Conservation (phyloP, 37 sponge, comb jelly and placozoan species). For the Oscarella lobularis region DNA sequence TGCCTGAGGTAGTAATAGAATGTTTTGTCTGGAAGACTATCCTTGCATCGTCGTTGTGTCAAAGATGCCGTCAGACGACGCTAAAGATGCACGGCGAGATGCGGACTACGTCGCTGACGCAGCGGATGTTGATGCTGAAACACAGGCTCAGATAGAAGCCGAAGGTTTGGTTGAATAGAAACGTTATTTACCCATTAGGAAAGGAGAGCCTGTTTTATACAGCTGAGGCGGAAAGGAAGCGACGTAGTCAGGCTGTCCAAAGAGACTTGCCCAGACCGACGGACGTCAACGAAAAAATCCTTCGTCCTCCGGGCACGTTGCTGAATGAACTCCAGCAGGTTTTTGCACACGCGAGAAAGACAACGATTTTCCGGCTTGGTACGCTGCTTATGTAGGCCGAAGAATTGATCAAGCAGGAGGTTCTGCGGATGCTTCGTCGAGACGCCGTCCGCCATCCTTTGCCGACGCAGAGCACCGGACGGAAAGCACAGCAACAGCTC, state of each 20-base stretch:
- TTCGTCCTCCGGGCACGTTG: constrained; percentile 18
- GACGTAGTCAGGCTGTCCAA: constrained; percentile 72
- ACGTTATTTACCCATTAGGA: background rate
- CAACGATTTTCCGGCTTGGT: background rate
- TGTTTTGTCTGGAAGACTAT: background rate
- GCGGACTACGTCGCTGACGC: constrained; percentile 10
- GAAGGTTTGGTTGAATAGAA: too few species aligned
- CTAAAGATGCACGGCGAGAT: background rate
- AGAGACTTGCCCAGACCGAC: constrained; percentile 67
- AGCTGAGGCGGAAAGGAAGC: constrained; percentile 53
- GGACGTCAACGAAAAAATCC: constrained; percentile 62
- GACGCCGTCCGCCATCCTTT: constrained; percentile 70
- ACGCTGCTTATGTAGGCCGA: constrained; percentile 43
- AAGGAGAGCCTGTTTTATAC: constrained; percentile 2
- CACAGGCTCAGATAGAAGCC: constrained; percentile 6
- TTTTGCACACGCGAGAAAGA: too few species aligned
- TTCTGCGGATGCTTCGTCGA: constrained; percentile 63
- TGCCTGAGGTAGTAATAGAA: constrained; percentile 72
- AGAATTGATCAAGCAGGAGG: constrained; percentile 84
- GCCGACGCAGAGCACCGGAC: too few species aligned
- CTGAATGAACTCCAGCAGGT: constrained; percentile 13
- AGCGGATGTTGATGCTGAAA: constrained; percentile 14
- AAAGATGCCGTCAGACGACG: too few species aligned
- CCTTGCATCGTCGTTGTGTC: constrained; percentile 6
- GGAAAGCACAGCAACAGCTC: too few species aligned